These are phyloP conservation scores for Gallinago media DNA, from an alignment of 2,113 vertebrate species.

Conservation along the genomic window DNA sequence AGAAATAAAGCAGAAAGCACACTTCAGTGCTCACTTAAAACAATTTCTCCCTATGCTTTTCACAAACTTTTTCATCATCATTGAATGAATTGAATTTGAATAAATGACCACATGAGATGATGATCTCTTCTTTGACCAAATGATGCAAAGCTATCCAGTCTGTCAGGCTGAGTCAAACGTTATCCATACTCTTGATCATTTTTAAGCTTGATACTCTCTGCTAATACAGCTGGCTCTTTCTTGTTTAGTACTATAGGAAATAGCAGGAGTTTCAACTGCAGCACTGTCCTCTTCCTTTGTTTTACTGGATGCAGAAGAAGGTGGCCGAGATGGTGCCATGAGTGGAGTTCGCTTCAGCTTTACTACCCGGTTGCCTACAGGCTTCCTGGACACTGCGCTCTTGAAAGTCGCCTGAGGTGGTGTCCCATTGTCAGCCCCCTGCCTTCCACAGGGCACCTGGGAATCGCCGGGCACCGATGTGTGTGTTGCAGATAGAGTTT, in stretches of 20 bases:
- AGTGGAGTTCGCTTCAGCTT: constrained; percentile 72
- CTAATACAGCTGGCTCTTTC: not conserved
- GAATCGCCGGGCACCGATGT: not conserved
- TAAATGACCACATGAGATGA: not conserved
- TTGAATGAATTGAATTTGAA: not conserved
- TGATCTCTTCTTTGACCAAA: not conserved
- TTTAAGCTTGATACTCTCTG: not conserved
- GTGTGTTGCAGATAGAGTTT: not conserved
- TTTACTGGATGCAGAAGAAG: not conserved
- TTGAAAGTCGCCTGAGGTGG: not conserved
- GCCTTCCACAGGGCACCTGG: not conserved
- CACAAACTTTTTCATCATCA: not conserved
- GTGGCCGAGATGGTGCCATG: not conserved
- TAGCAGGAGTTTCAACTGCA: not conserved
- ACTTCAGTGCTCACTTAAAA: not conserved
- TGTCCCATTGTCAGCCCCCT: not conserved
- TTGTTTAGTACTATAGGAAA: not conserved
- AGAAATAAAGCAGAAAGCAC: not conserved
- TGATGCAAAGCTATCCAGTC: not conserved
- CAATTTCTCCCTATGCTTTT: not conserved
- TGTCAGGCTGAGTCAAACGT: not conserved
- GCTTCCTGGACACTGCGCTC: not conserved
- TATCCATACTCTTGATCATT: not conserved
- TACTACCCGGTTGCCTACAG: not conserved
- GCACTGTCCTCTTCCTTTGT: not conserved